Base-by-base conservation (phyloP, 2,888 invertebrate genomes). In the Drosophila putrida region DNA sequence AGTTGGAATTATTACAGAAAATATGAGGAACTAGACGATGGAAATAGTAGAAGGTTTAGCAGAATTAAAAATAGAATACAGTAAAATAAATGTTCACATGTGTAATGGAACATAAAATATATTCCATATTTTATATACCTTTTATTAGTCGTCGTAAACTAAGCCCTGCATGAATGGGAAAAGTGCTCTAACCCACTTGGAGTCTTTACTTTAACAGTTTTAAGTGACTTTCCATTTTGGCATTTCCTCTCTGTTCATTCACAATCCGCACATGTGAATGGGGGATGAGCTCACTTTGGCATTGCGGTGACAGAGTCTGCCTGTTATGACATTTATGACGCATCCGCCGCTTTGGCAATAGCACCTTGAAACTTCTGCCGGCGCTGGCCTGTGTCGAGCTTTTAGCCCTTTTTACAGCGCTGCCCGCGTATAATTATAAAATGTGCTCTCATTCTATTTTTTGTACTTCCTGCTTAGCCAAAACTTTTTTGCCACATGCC, bases 301-400 rank as follows among this genome's bases (percentile, higher is more conserved):
- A 38, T 33, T 54, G 27, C 35, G 50, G 65, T 57, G 71, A 71
- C 70, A 59, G 63, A 49, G 58, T 67, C 74, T 72, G 66, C 25
- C 41, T 58, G 60, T 74, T 69, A 70, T 81, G 66, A 64, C 78
- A 70, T 88, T 80, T 73, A 88, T 83, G 78, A 88, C 86, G 88
- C 72, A 88, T 83, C 82, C 88, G 86, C 70, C 67, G 44, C 68
- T 80, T 80, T 70, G 59, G 59, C 75, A 70, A 35, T 54, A 65
- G 64, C 78, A 86, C 89, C 87, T 85, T 88, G 81, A 76, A 88
- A 74, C 58, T 72, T 76, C 59, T 55, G 46, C 27, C 33, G 6
- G 20, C 25, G 38, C 54, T 59, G 66, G 53, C 66, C 64, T 57
- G 59, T 57, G 38, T 54, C 60, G 55, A 76, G 60, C 77, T 72